Base-by-base conservation (phyloP, 2,113 vertebrate genomes). In the Campylomormyrus numenius region DNA sequence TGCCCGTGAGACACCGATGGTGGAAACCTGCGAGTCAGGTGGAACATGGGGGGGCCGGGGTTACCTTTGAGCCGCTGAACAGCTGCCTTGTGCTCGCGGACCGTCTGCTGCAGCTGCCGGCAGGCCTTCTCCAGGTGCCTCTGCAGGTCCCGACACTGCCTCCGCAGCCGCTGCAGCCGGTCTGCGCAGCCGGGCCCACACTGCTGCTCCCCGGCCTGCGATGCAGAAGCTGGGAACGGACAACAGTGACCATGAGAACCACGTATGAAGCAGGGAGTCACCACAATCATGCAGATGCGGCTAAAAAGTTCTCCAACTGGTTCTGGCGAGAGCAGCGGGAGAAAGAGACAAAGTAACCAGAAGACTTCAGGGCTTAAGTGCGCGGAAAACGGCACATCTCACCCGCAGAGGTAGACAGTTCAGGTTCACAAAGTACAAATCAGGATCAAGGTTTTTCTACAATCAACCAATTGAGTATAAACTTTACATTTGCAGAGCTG, bases 121-220 rank as follows among this genome's bases (percentile, higher is more conserved):
- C 92, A 95, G 88, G 95, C 95, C 93, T 97, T 96, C 91, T 97
- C 96, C 42, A 98, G 93, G 91, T 97, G 95, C 93, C 92, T 96
- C 94, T 96, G 96, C 62, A 98, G 96, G 74, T 96, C 96, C 89
- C 97, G 96, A 91, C 95, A 97, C 92, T 96, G 95, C 93, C 94
- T 93, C 93, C 97, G 96, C 90, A 96, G 95, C 89, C 94, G 96
- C 90, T 93, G 93, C 88, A 96, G 91, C 56, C 95, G 93, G 53
- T 96, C 96, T 2, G 90, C 53, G 90, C 96, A 97, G 52, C 62
- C 85, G 89, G 94, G 94, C 91, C 93, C 95, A 92, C 93, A 89
- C 58, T 93, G 89, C 86, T 74, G 89, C n/a, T 93, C 92, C 80
- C 92, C 95, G 92, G 85, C 93, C 93, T 93, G 93, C 0, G 90